A percentile compares a stretch with the other conserved stretches of the same genome.
Evolutionary conservation across 2,888 invertebrate genomes (phyloP).

Genomic region (Eristalis tenax): DNA sequence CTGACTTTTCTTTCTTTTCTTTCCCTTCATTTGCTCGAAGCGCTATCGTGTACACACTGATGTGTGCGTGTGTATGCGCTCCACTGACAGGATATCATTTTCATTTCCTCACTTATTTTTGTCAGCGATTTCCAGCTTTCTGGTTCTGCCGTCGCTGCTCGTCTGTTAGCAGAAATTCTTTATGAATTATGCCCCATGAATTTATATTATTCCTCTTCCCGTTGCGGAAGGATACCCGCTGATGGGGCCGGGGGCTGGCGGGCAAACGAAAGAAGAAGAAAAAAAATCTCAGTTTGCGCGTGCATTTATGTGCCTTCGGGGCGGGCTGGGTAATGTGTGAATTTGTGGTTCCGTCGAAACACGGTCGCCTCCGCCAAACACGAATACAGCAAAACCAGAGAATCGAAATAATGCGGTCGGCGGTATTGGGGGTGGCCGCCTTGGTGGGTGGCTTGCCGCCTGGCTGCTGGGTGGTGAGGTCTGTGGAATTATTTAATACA

Average conservation of each 20-base stretch:
- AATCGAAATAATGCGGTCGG: background rate
- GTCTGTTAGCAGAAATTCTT: conserved; percentile 20
- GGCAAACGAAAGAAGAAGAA: too few relatives aligned
- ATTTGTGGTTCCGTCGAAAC: background rate
- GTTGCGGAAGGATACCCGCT: conserved; percentile 21
- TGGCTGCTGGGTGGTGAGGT: background rate
- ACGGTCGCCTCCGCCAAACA: background rate
- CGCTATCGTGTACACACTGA: background rate
- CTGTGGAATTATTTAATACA: conserved; percentile 8
- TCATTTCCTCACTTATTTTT: conserved; percentile 43
- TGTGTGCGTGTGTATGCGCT: background rate
- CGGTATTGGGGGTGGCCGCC: background rate
- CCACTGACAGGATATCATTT: conserved; percentile 50
- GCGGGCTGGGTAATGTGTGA: conserved; percentile 10
- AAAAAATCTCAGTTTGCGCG: conserved; percentile 24
- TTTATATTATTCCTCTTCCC: conserved; percentile 53
- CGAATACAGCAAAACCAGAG: background rate
- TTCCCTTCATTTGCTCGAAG: conserved; percentile 3
- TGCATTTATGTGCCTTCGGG: conserved; percentile 37
- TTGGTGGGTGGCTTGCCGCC: background rate
- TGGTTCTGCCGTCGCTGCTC: background rate
- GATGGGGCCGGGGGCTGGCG: background rate
- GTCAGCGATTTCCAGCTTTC: conserved; percentile 32
- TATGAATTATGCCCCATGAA: conserved; percentile 68
- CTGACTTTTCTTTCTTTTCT: background rate